These are phyloP conservation scores for Phalera bucephala DNA, from an alignment of 2,888 invertebrate genomes.

Conservation along the genomic window DNA sequence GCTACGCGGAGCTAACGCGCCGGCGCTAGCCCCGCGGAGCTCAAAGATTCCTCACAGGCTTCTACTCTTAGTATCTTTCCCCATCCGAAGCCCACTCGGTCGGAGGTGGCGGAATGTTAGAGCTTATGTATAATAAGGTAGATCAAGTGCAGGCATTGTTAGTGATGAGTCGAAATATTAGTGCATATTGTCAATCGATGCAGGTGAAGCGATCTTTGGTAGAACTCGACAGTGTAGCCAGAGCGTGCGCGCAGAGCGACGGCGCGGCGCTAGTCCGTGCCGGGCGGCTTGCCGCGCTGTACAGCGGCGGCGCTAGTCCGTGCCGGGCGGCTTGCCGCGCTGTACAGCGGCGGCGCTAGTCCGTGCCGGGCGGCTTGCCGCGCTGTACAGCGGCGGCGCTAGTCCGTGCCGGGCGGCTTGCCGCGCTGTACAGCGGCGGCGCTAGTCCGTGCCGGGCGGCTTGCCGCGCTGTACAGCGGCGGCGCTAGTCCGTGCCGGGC, in stretches of 20 bases:
- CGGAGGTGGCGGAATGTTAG: slow-evolving; percentile 60
- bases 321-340: slow-evolving; percentile 46
- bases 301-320: slow-evolving; percentile 35
- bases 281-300: slow-evolving; percentile 68
- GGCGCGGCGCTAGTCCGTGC: slow-evolving; percentile 59
- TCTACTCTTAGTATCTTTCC: slow-evolving; percentile 41
- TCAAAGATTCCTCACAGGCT: slow-evolving; percentile 37
- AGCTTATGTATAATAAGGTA: slow-evolving; percentile 64
- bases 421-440: slow-evolving; percentile 78
- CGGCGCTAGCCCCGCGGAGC: slow-evolving; percentile 49
- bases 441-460: slow-evolving; percentile 62
- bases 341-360: no score
- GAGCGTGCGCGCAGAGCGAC: no score
- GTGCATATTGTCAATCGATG: slow-evolving; percentile 35
- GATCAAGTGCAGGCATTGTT: slow-evolving; percentile 61
- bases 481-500: slow-evolving; percentile 64
- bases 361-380: slow-evolving; percentile 67
- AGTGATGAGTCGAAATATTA: slow-evolving; percentile 81
- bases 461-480: slow-evolving; percentile 77
- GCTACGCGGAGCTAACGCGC: slow-evolving; percentile 60
- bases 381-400: slow-evolving; percentile 76
- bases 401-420: slow-evolving; percentile 64
- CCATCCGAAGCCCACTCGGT: slow-evolving; percentile 50
- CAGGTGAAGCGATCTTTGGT: slow-evolving; percentile 43
- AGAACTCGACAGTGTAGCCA: slow-evolving; percentile 64